A percentile compares a stretch with the other conserved stretches of the same genome.
Conservation (phyloP, 1,140 invertebrate genomes). For the Drosophila kikkawai region DNA sequence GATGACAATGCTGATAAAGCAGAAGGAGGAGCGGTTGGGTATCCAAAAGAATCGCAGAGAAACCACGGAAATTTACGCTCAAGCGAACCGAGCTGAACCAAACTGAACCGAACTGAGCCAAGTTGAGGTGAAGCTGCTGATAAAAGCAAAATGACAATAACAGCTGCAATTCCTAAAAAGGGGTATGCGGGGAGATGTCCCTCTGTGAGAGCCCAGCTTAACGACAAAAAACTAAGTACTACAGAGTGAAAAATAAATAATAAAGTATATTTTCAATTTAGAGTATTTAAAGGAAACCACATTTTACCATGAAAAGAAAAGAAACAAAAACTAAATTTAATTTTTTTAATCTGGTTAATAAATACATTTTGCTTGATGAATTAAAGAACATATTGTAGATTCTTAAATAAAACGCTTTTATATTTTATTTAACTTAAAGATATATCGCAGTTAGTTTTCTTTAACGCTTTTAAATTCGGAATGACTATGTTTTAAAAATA, state of each 20-base stretch:
- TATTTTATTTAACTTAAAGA: too few species aligned
- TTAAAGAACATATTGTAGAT: too few species aligned
- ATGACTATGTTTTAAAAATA: too few species aligned
- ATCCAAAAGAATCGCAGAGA: slow-evolving; percentile 56
- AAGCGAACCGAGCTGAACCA: slow-evolving; percentile 42
- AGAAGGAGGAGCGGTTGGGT: slow-evolving; percentile 1
- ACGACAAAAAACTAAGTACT: slow-evolving; percentile 43
- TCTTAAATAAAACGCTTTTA: too few species aligned
- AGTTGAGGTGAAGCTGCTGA: slow-evolving; percentile 63
- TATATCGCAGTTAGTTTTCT: too few species aligned
- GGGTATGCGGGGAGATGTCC: slow-evolving; percentile 1
- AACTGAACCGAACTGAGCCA: slow-evolving; percentile 42
- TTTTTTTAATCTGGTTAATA: too few species aligned
- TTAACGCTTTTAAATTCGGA: too few species aligned
- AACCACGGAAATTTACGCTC: slow-evolving; percentile 73
- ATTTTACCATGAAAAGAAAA: too few species aligned
- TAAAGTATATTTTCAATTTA: not conserved
- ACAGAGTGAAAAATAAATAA: slow-evolving; percentile 4
- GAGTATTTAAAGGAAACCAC: not conserved
- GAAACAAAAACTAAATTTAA: too few species aligned
- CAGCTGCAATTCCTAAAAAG: slow-evolving; percentile 64
- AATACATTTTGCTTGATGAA: too few species aligned
- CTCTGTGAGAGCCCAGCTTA: slow-evolving; percentile 11
- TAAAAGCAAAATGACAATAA: slow-evolving; percentile 80
- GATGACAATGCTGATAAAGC: slow-evolving; percentile 58